Evolutionary conservation across 1,140 invertebrate species (phyloP), one percentile per base, ranked within the genome.

Genomic region (Episyrphus balteatus): DNA sequence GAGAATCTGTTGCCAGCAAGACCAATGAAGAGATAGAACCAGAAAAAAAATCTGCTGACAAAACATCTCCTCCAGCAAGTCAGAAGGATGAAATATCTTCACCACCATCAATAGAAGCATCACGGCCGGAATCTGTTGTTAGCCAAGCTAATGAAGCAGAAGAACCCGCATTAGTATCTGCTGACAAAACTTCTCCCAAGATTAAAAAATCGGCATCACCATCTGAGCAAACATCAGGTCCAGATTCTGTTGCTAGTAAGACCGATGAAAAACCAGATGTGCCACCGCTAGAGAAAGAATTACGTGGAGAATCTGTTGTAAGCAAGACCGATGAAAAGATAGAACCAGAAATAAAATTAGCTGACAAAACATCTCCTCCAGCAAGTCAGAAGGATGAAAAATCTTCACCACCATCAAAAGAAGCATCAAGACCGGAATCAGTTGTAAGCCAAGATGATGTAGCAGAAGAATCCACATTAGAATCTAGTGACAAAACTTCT

Each of bases 391-490:
- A 18, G 14, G 14, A 14, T 33, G 34, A 6, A 10, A 13, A 31
- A 18, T 30, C 41, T 6, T 6, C 13, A 9, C 2, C 21, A 9
- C n/a, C n/a, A 30, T 43, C 21, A 13, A 43, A 43, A 43, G 42
- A 43, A 32, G 39, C 13, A 40, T 40, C 46, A 3, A 8, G 46
- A 41, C 38, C 21, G 19, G 46, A 47, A 32, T 47, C 46, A 10
- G 46, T 47, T 5, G 34, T n/a, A n/a, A n/a, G 46, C 26, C 32
- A 26, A 5, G 33, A 44, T n/a, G n/a, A n/a, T n/a, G n/a, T n/a
- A n/a, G n/a, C 17, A 30, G 48, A 21, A 38, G 39, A 42, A 14
- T 5, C 34, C 34, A 36, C 12, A 12, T 5, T 5, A 15, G 14
- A 36, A 36, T 6, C 34, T 36, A 10, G 3, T 15, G 34, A n/a